phyloP scores from a whole-genome alignment of 2,113 vertebrate species.

The Brachypteracias leptosomus region DNA sequence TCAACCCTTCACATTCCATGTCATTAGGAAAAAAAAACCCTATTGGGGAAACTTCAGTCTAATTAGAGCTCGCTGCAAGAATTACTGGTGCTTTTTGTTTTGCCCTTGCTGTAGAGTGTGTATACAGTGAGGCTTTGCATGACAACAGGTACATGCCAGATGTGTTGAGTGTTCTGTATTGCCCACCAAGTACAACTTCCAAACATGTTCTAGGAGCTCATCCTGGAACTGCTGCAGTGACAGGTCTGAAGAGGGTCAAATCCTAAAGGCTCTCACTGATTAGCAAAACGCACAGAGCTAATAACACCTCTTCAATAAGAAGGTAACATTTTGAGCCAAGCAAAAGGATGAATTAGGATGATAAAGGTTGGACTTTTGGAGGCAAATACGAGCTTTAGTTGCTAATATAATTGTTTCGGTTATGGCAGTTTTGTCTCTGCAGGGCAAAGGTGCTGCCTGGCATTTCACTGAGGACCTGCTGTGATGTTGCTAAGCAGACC shows the following conservation, averaged over 20 bases:
- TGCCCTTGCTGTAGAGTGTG: neutral
- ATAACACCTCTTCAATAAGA: neutral
- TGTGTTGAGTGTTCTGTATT: neutral
- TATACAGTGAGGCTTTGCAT: neutral
- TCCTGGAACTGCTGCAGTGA: neutral
- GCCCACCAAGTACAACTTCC: accelerated
- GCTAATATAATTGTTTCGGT: neutral
- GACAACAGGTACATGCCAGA: neutral
- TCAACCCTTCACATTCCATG: neutral
- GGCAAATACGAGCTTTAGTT: neutral
- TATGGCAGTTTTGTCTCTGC: neutral
- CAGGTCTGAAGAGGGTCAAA: neutral
- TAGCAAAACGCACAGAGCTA: neutral
- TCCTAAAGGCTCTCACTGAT: neutral
- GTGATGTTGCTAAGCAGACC: neutral
- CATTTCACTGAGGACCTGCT: neutral
- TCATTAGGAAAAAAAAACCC: neutral
- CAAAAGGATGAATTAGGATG: neutral
- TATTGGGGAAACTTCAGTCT: neutral
- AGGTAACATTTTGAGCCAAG: neutral
- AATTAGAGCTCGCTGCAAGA: neutral
- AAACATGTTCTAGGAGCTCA: neutral
- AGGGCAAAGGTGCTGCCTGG: neutral
- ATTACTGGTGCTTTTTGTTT: neutral
- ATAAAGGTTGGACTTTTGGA: neutral